Conservation (phyloP, 2,113 vertebrate species). For the Cacatua alba region DNA sequence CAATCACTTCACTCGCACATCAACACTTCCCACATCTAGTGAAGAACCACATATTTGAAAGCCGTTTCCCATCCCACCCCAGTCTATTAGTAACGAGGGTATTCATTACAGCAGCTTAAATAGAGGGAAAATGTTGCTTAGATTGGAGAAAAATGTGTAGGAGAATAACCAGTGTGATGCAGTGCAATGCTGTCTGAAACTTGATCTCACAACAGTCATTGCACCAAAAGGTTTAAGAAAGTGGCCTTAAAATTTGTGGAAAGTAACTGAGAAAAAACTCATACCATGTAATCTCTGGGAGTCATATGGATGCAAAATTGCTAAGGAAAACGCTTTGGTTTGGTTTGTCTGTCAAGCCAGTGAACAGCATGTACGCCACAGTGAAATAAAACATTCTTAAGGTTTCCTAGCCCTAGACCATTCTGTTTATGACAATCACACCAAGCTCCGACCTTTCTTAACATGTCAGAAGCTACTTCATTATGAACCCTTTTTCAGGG, state of each 20-base stretch:
- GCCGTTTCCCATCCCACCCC: neutral
- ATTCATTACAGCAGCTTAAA: conserved; percentile 1
- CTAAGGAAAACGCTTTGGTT: neutral
- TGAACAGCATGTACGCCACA: neutral
- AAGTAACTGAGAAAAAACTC: neutral
- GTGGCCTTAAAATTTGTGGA: neutral
- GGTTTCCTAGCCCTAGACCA: neutral
- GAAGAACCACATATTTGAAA: neutral
- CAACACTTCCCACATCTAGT: conserved; percentile 5
- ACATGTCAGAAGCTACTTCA: neutral
- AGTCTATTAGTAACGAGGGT: neutral
- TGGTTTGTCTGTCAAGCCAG: neutral
- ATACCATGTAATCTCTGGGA: neutral
- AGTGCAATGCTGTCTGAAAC: neutral
- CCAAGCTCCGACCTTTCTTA: neutral
- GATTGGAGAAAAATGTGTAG: neutral
- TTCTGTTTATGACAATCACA: neutral
- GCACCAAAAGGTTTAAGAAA: neutral
- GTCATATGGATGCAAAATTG: neutral
- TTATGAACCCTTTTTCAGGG: neutral
- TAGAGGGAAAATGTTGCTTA: neutral
- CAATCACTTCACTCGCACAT: neutral
- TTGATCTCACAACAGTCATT: neutral
- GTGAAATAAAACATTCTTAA: neutral
- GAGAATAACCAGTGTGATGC: neutral